These are phyloP conservation scores for Muscicapa adusta DNA, from an alignment of 2,113 vertebrate species.

Conservation along the genomic window DNA sequence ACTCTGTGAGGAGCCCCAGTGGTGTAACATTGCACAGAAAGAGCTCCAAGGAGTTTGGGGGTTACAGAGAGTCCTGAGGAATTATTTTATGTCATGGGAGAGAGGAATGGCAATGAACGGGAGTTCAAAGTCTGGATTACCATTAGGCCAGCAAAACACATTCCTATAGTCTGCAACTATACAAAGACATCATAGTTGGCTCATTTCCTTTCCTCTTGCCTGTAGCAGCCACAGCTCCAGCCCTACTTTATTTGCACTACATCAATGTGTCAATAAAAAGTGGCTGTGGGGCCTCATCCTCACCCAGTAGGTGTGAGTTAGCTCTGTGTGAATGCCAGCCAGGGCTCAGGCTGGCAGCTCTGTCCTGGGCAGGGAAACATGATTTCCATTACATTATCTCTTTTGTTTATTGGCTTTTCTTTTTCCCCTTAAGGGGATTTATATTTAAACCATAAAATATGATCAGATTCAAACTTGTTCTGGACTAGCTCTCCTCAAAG, in stretches of 20 bases:
- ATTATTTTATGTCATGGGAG: background rate
- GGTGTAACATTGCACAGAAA: background rate
- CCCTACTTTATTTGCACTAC: background rate
- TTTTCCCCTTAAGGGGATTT: background rate
- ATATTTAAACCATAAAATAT: background rate
- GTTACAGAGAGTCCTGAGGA: background rate
- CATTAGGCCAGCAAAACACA: background rate
- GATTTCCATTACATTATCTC: background rate
- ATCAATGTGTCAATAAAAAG: background rate
- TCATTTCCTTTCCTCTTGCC: conserved; percentile 13
- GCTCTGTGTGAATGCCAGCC: background rate
- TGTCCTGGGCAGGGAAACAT: background rate
- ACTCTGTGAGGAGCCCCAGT: background rate
- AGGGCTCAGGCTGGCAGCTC: background rate
- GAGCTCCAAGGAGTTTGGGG: conserved; percentile 3
- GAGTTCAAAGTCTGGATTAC: background rate
- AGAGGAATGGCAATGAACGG: background rate
- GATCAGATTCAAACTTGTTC: background rate
- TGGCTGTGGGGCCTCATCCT: background rate
- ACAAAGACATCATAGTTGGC: conserved; percentile 1
- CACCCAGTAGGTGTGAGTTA: background rate
- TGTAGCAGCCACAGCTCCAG: background rate
- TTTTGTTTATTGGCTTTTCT: background rate
- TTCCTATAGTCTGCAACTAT: background rate
- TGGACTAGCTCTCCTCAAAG: background rate